These are phyloP conservation scores for Sesia bembeciformis DNA, from an alignment of 2,888 invertebrate species.

Conservation along the genomic window DNA sequence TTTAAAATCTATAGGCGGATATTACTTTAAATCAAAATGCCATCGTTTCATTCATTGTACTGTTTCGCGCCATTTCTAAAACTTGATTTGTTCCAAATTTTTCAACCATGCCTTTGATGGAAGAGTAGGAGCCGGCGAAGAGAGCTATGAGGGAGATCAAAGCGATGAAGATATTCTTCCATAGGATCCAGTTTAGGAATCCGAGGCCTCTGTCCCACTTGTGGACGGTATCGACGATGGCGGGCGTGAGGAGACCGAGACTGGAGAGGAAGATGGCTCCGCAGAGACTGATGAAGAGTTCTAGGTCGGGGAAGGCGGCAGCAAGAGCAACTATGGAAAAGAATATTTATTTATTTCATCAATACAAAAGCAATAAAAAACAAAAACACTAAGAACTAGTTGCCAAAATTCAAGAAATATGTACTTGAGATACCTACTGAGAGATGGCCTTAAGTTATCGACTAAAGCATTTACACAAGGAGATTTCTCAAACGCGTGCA, in stretches of 20 bases:
- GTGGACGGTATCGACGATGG: constrained; percentile 82
- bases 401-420: no score
- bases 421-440: no score
- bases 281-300: constrained; percentile 89
- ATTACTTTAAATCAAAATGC: neutral
- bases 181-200: constrained; percentile 77
- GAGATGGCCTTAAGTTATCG: no score
- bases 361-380: neutral
- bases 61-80: constrained; percentile 2
- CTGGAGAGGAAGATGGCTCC: constrained; percentile 85
- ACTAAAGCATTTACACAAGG: no score
- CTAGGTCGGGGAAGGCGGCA: constrained; percentile 86
- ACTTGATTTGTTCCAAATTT: constrained; percentile 21
- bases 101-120: constrained; percentile 43
- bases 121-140: constrained; percentile 54
- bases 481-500: no score
- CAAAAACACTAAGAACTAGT: neutral
- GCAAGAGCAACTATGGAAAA: constrained; percentile 79
- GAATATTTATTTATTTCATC: constrained; percentile 1
- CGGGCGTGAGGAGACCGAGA: constrained; percentile 83
- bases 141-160: constrained; percentile 48
- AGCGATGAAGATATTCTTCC: constrained; percentile 76
- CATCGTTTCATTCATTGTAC: neutral
- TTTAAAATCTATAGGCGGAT: neutral
- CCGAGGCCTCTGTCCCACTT: constrained; percentile 81